phyloP scores from a whole-genome alignment of 2,888 invertebrate species.

The Norana najaformis region DNA sequence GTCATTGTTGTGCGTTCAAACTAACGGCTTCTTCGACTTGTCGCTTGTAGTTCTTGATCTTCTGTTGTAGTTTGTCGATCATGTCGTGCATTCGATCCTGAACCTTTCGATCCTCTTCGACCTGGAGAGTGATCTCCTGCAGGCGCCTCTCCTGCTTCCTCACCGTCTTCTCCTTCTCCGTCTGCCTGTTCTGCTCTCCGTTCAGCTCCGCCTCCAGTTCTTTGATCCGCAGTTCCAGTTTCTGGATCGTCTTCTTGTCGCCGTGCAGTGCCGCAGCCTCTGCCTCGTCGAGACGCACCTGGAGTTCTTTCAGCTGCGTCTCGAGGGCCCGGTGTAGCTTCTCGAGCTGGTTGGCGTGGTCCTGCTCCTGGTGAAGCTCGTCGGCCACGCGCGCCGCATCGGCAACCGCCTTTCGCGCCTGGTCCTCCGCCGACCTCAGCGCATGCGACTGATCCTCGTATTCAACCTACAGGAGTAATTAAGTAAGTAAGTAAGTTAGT shows the following conservation, averaged over 20 bases:
- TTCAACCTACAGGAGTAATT: neutral
- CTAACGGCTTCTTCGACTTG: conserved; percentile 94
- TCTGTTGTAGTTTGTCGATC: conserved; percentile 94
- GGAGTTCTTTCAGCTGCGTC: conserved; percentile 94
- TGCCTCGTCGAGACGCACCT: conserved; percentile 89
- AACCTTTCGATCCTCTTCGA: conserved; percentile 98
- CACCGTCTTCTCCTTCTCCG: conserved; percentile 96
- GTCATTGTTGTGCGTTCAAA: conserved; percentile 37
- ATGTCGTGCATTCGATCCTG: conserved; percentile 99
- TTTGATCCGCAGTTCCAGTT: conserved; percentile 76
- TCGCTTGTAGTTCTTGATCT: conserved; percentile 99
- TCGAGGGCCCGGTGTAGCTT: conserved; percentile 97
- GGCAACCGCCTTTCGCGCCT: conserved; percentile 58
- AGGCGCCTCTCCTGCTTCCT: conserved; percentile 94
- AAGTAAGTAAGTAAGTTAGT: no score
- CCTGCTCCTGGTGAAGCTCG: conserved; percentile 97
- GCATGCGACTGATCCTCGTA: conserved; percentile 93
- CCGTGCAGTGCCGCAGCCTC: conserved; percentile 96
- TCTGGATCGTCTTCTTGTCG: conserved; percentile 76
- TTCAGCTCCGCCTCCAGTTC: conserved; percentile 79
- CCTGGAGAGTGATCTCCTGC: conserved; percentile 71
- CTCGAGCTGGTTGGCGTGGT: conserved; percentile 96
- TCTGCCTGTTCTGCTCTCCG: conserved; percentile 96
- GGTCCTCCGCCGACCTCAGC: conserved; percentile 96
- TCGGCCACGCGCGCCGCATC: conserved; percentile 97